A percentile compares a stretch with the other conserved stretches of the same genome.
These are phyloP conservation scores for Corythornis vintsioides DNA, from an alignment of 2,113 vertebrate genomes.

Conservation along the genomic window DNA sequence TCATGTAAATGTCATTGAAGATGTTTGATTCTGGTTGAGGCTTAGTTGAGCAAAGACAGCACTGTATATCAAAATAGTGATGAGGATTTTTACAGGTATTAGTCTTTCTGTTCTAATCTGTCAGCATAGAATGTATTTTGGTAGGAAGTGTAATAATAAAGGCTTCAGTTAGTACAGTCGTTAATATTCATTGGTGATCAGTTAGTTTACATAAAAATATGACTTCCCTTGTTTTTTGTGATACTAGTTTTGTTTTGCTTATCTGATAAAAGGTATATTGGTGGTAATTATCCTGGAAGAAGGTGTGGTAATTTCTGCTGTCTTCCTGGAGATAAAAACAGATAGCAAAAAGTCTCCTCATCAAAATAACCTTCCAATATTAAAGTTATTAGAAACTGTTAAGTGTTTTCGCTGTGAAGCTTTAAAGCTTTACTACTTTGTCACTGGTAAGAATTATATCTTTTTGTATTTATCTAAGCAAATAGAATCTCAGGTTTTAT, in stretches of 20 bases:
- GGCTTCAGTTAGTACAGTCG: not conserved
- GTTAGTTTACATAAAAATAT: not conserved
- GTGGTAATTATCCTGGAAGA: not conserved
- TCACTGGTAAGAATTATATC: not conserved
- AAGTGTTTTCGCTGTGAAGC: not conserved
- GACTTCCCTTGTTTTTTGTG: not conserved
- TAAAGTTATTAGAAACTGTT: not conserved
- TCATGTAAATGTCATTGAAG: not conserved
- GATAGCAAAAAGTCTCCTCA: not conserved
- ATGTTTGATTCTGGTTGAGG: not conserved
- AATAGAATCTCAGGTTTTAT: not conserved
- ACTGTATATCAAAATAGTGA: not conserved
- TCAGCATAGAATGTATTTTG: not conserved
- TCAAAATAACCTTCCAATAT: not conserved
- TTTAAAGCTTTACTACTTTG: constrained; percentile 3
- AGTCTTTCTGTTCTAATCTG: not conserved
- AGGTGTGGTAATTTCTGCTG: not conserved
- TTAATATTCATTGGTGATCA: not conserved
- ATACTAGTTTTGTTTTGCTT: not conserved
- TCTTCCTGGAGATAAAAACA: not conserved
- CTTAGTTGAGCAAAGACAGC: not conserved
- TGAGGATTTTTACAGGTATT: not conserved
- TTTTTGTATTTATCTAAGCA: not conserved
- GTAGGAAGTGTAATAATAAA: not conserved
- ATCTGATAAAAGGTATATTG: not conserved